phyloP scores from a whole-genome alignment of 2,888 invertebrate genomes.

The Coremacera marginata region DNA sequence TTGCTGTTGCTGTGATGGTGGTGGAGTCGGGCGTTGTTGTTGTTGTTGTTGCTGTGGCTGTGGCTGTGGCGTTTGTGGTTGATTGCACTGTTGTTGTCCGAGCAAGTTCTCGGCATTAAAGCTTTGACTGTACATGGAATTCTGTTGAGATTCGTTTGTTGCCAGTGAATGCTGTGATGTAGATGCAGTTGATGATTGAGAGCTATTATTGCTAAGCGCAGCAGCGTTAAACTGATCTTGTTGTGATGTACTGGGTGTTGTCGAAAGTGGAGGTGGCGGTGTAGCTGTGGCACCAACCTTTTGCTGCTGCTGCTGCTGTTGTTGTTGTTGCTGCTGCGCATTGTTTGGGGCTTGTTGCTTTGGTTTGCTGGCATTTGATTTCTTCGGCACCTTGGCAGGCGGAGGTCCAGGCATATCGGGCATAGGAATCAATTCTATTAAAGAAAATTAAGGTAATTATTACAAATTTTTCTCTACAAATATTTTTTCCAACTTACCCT shows the following conservation, averaged over 20 bases:
- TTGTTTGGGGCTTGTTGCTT: conserved; percentile 57
- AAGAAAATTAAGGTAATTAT: not conserved
- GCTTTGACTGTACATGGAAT: conserved; percentile 67
- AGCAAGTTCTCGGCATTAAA: conserved; percentile 65
- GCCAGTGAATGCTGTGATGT: conserved; percentile 65
- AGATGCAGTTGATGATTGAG: conserved; percentile 66
- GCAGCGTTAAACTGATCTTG: conserved; percentile 66
- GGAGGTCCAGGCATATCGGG: conserved; percentile 67
- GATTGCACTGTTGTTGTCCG: conserved; percentile 53
- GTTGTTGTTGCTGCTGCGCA: conserved; percentile 50
- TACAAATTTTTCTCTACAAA: not conserved
- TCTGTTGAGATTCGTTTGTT: conserved; percentile 66
- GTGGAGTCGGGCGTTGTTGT: conserved; percentile 40
- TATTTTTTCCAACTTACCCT: conserved; percentile 56
- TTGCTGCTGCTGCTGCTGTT: conserved; percentile 49
- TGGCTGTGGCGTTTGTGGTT: conserved; percentile 51
- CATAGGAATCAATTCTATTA: conserved; percentile 60
- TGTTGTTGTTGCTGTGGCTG: conserved; percentile 34
- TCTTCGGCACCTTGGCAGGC: conserved; percentile 66
- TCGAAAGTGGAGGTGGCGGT: conserved; percentile 65
- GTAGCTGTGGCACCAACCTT: conserved; percentile 60
- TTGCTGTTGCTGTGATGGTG: conserved; percentile 47
- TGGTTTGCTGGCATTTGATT: conserved; percentile 64
- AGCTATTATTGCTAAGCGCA: conserved; percentile 66
- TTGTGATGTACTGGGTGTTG: conserved; percentile 64